A percentile compares a stretch with the other conserved stretches of the same genome.
Evolutionary conservation across 2,888 invertebrate species (phyloP).

Genomic region (Pomacea canaliculata): DNA sequence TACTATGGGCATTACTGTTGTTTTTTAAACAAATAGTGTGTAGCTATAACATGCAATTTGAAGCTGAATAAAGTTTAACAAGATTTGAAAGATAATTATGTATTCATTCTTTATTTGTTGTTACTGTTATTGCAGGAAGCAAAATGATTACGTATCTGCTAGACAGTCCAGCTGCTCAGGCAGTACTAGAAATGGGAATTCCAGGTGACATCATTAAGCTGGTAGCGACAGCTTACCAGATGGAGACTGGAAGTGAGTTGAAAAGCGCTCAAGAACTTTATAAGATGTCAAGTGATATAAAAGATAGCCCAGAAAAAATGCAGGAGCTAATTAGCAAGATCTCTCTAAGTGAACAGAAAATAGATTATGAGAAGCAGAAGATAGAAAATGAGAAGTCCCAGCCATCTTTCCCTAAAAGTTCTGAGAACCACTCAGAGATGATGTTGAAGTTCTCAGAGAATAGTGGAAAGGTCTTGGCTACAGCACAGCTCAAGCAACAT

Average conservation of each 20-base stretch:
- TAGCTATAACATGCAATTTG: too few species aligned
- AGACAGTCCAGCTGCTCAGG: neutral
- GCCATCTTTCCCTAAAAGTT: too few species aligned
- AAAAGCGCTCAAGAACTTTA: conserved; percentile 4
- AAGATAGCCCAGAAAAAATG: neutral
- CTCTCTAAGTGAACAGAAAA: neutral
- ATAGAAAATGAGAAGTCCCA: neutral
- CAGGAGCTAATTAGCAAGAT: neutral
- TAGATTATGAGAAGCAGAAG: neutral
- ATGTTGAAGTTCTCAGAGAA: neutral
- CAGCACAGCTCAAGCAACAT: neutral
- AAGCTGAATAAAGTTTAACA: too few species aligned
- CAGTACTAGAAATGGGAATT: conserved; percentile 9
- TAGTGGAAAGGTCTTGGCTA: neutral
- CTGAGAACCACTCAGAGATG: too few species aligned
- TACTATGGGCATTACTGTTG: too few species aligned
- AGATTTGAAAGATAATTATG: too few species aligned
- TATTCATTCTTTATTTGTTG: too few species aligned
- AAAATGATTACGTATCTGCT: too few species aligned
- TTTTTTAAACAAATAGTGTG: too few species aligned
- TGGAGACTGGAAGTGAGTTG: neutral
- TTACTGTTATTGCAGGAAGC: too few species aligned
- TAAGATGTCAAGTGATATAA: neutral
- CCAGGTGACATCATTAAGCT: neutral
- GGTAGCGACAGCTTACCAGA: neutral